phyloP scores from a whole-genome alignment of 2,113 vertebrate genomes.

The Egretta garzetta region DNA sequence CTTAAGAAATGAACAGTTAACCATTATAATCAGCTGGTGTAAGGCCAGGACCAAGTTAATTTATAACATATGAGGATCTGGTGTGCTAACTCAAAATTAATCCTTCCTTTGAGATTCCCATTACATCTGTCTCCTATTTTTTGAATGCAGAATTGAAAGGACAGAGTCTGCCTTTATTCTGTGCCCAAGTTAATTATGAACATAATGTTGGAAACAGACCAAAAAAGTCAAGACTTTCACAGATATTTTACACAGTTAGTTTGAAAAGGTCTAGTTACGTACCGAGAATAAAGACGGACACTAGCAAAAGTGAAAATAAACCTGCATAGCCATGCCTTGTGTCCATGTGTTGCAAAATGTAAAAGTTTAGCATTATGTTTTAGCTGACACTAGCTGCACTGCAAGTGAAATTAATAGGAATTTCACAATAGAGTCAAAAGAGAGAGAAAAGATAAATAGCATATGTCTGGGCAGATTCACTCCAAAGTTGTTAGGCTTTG shows the following conservation, averaged over 20 bases:
- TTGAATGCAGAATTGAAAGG: neutral
- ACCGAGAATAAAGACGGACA: neutral
- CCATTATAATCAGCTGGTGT: neutral
- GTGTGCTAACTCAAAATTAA: neutral
- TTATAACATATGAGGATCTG: neutral
- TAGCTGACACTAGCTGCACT: neutral
- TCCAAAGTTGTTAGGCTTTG: neutral
- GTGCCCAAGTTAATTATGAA: neutral
- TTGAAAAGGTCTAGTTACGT: neutral
- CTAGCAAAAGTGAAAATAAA: neutral
- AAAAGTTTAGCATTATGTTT: neutral
- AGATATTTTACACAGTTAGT: neutral
- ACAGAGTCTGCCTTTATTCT: neutral
- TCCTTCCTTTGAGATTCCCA: conserved; percentile 12
- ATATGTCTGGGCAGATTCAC: neutral
- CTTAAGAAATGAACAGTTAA: conserved; percentile 8
- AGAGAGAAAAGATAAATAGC: neutral
- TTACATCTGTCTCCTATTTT: neutral
- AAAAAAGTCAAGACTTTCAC: neutral
- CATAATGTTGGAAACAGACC: neutral
- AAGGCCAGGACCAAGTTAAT: neutral
- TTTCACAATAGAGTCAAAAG: neutral
- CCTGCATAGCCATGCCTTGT: neutral
- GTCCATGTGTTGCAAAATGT: neutral
- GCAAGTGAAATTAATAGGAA: neutral